These are phyloP conservation scores for Dermatophagoides farinae DNA, from an alignment of 1,140 invertebrate genomes.

Conservation along the genomic window DNA sequence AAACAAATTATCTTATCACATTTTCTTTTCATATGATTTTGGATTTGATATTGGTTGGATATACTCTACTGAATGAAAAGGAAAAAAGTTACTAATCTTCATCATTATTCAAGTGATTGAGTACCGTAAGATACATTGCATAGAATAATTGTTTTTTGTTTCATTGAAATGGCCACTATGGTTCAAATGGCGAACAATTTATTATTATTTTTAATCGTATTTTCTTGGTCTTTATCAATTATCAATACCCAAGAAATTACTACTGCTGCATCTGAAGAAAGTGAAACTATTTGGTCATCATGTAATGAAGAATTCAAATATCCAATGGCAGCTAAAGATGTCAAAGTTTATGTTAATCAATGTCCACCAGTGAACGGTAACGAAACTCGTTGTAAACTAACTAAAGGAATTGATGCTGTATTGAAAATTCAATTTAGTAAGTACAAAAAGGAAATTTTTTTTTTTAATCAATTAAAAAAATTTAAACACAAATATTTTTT, in stretches of 20 bases:
- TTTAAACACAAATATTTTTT: background rate
- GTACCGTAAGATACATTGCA: too few species aligned
- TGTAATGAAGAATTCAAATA: background rate
- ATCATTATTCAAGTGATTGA: too few species aligned
- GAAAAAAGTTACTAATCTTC: too few species aligned
- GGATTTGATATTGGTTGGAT: too few species aligned
- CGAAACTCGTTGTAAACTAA: background rate
- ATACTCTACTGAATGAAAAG: too few species aligned
- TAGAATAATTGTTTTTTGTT: too few species aligned
- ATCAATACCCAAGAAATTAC: background rate
- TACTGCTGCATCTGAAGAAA: background rate
- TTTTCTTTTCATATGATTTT: too few species aligned
- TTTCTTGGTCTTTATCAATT: background rate
- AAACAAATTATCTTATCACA: too few species aligned
- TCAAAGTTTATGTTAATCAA: background rate
- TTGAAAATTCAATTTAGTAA: conserved; percentile 1
- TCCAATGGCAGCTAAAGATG: background rate
- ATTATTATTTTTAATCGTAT: background rate
- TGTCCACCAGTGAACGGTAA: background rate
- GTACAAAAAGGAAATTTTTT: too few species aligned
- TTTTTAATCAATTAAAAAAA: background rate
- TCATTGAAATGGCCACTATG: background rate
- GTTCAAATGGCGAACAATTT: background rate
- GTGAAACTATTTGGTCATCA: background rate
- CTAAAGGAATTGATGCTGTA: background rate